Evolutionary conservation across 2,888 invertebrate species (phyloP), one percentile per base, ranked within the genome.

Genomic region (Sarcophaga carnaria): DNA sequence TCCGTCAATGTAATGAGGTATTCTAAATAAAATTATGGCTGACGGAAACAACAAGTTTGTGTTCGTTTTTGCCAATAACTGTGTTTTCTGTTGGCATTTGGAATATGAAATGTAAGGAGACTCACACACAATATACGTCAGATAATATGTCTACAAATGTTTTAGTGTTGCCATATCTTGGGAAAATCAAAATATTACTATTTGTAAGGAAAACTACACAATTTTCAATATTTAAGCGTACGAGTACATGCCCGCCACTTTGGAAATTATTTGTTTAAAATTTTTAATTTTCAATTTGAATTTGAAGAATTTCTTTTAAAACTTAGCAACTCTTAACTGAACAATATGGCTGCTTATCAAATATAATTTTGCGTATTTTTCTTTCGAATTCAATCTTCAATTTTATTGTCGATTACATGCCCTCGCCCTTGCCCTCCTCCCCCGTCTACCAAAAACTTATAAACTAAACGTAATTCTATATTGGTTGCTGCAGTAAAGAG

Each of bases 11-110:
- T 63, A 77, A 72, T 77, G 76, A 77, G 64, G 67, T 80, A 76
- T 71, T n/a, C 63, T 63, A 74, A 85, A 85, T 80, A 72, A 72
- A 80, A 81, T 81, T 85, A 85, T 69, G 77, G 80, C 80, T 80
- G 72, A 60, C 77, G 85, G 80, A 80, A 85, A 80, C 71, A 77
- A n/a, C 22, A 72, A 59, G 54, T 25, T 69, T 80, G 63, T 71
- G 64, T 49, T n/a, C 20, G 64, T 14, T 6, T 49, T 37, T 37
- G 11, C 64, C 59, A 27, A 27, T 37, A 47, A 72, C n/a, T 25
- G 22, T 64, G 62, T 80, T 54, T 47, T 25, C 54, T 71, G 45
- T n/a, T n/a, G 20, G 69, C 5, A 69, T 59, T 79, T 82, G 8
- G 5, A 77, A 67, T 45, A n/a, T 67, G 11, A 67, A 74, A 77